Percentiles rank a stretch among this genome's conserved stretches.
Conservation (phyloP, 2,113 vertebrate species). For the Chascanopsetta lugubris region DNA sequence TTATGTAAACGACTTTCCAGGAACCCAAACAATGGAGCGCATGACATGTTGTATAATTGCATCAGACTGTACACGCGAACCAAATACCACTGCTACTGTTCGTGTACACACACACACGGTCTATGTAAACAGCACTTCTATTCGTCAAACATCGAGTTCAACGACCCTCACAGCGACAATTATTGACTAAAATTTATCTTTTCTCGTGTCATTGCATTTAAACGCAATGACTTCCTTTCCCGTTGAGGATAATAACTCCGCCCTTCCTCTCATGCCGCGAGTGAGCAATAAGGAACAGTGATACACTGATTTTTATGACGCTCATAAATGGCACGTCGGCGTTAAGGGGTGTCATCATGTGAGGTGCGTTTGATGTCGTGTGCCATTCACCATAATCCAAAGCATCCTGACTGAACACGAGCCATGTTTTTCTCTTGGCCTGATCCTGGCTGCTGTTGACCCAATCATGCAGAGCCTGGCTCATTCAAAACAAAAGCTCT, state of each 20-base stretch:
- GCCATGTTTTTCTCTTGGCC: conserved; percentile 15
- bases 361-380: not conserved
- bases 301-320: not conserved
- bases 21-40: too few species aligned
- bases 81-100: not conserved
- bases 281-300: not conserved
- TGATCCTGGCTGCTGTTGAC: conserved; percentile 13
- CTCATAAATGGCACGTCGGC: not conserved
- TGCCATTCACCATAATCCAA: conserved; percentile 23
- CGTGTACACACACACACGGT: not conserved
- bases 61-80: not conserved
- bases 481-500: conserved; percentile 53
- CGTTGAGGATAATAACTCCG: not conserved
- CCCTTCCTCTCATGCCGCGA: not conserved
- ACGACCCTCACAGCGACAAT: too few species aligned
- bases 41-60: not conserved
- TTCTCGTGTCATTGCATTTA: not conserved
- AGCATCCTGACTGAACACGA: conserved; percentile 6
- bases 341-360: not conserved
- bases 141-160: too few species aligned
- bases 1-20: not conserved
- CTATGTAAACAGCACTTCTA: not conserved
- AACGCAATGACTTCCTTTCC: not conserved
- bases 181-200: not conserved
- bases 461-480: conserved; percentile 19